A percentile compares a stretch with the other conserved stretches of the same genome.
Conservation (phyloP, 2,113 vertebrate species). For the Saguinus midas region DNA sequence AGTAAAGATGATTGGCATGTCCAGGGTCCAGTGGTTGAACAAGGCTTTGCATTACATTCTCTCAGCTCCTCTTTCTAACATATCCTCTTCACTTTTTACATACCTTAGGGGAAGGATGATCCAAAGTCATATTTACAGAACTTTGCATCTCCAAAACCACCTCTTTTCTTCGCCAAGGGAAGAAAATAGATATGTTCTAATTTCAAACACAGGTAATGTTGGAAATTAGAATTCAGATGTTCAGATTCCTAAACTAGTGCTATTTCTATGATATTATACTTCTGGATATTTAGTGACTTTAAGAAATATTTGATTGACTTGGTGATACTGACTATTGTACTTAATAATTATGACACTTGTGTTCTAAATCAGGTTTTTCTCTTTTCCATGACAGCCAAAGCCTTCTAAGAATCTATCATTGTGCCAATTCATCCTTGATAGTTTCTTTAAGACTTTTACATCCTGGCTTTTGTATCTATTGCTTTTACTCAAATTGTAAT, state of each 20-base stretch:
- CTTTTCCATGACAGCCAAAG: not conserved
- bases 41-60: not conserved
- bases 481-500: not conserved
- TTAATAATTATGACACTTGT: not conserved
- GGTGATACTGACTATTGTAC: not conserved
- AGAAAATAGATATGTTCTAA: not conserved
- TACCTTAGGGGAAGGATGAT: not conserved
- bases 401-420: not conserved
- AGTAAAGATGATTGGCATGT: not conserved
- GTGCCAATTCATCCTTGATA: not conserved
- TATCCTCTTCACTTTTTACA: not conserved
- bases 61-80: not conserved
- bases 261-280: not conserved
- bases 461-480: not conserved
- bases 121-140: not conserved
- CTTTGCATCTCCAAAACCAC: not conserved
- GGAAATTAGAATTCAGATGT: not conserved
- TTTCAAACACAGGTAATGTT: not conserved
- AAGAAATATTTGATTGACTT: not conserved
- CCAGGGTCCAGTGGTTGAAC: not conserved
- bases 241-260: not conserved
- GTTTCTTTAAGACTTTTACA: not conserved
- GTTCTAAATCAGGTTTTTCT: not conserved
- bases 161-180: not conserved
- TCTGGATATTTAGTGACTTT: conserved; percentile 9